Evolutionary conservation across 2,797 vertebrate species (phyloP).

Genomic region (Erithacus rubecula): DNA sequence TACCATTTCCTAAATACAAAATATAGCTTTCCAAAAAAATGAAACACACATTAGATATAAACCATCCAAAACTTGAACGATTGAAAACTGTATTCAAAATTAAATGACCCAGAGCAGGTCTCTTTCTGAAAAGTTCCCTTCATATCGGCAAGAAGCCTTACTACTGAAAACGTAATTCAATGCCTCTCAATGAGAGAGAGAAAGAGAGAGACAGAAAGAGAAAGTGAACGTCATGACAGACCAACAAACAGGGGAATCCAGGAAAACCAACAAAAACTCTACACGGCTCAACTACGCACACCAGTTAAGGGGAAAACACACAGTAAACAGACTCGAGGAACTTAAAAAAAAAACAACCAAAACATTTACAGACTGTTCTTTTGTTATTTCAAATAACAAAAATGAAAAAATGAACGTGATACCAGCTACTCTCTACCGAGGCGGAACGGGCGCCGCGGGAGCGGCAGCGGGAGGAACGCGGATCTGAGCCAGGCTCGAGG

Average conservation of each 20-base stretch:
- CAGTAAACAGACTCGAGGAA: conserved; percentile 48
- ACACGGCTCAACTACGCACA: conserved; percentile 62
- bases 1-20: conserved; percentile 87
- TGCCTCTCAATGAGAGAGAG: conserved; percentile 79
- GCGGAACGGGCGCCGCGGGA: background rate
- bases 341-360: conserved; percentile 30
- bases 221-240: conserved; percentile 38
- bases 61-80: conserved; percentile 85
- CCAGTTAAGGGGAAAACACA: conserved; percentile 31
- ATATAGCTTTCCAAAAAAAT: conserved; percentile 87
- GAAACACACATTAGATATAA: conserved; percentile 87
- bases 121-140: conserved; percentile 87
- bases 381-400: conserved; percentile 67
- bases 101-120: conserved; percentile 83
- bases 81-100: conserved; percentile 86
- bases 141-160: conserved; percentile 85
- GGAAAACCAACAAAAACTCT: conserved; percentile 56
- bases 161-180: conserved; percentile 82
- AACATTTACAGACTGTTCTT: conserved; percentile 64
- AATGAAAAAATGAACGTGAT: conserved; percentile 32
- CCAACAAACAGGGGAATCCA: conserved; percentile 31
- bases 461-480: background rate
- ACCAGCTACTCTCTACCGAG: conserved; percentile 35
- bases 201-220: conserved; percentile 67
- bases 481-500: conserved; percentile 29